phyloP scores from a whole-genome alignment of 2,888 invertebrate genomes.

The Celastrina argiolus region DNA sequence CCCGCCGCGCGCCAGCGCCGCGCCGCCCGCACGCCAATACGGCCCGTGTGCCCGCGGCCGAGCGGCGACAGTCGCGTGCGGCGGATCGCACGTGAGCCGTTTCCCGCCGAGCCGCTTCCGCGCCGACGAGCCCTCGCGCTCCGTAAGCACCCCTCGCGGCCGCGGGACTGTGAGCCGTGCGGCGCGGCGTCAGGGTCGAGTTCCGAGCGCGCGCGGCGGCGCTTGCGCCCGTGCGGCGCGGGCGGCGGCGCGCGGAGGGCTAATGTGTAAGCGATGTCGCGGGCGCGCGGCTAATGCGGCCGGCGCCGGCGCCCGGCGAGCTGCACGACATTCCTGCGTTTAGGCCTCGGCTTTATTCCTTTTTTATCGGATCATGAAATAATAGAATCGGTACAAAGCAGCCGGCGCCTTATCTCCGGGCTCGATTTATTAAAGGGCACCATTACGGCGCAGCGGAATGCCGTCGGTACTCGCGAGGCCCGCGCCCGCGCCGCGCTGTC shows the following conservation, averaged over 20 bases:
- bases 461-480: neutral
- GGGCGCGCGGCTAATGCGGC: conserved; percentile 58
- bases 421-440: conserved; percentile 40
- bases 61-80: neutral
- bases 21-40: conserved; percentile 5
- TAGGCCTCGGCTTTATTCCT: conserved; percentile 63
- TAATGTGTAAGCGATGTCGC: conserved; percentile 66
- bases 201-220: conserved; percentile 34
- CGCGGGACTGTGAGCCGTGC: neutral
- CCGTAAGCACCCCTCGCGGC: neutral
- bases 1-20: conserved; percentile 22
- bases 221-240: conserved; percentile 23
- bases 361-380: conserved; percentile 71
- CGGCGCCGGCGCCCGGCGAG: conserved; percentile 75
- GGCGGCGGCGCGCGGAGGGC: conserved; percentile 47
- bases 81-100: neutral
- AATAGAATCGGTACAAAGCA: conserved; percentile 67
- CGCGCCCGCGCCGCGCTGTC: neutral
- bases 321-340: conserved; percentile 71
- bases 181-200: neutral
- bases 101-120: neutral
- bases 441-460: conserved; percentile 29
- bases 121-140: neutral
- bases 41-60: conserved; percentile 4
- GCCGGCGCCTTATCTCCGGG: conserved; percentile 44